Evolutionary conservation across 2,888 invertebrate genomes (phyloP).

Genomic region (Dasypolia templi): DNA sequence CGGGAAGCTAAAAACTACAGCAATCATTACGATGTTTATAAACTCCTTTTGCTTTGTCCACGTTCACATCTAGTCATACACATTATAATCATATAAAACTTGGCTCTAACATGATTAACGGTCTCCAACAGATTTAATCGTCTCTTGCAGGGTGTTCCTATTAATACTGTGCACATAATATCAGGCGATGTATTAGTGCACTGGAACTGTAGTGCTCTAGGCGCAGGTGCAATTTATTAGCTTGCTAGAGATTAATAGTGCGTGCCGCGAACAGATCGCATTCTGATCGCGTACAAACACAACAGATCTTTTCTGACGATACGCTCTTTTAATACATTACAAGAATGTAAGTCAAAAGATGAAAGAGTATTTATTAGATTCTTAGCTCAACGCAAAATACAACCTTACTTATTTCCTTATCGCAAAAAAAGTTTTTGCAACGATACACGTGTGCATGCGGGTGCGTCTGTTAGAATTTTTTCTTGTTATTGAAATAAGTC

Average conservation of each 20-base stretch:
- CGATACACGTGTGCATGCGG: background rate
- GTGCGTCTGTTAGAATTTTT: background rate
- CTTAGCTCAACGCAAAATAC: background rate
- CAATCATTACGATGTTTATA: background rate
- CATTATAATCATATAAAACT: background rate
- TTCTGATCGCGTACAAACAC: conserved; percentile 47
- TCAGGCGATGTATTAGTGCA: conserved; percentile 36
- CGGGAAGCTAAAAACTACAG: background rate
- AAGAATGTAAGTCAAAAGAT: background rate
- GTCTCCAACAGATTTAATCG: background rate
- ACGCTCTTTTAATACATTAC: conserved; percentile 34
- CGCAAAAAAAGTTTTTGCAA: background rate
- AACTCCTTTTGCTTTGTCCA: background rate
- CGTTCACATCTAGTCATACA: background rate
- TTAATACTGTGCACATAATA: conserved; percentile 34
- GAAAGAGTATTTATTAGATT: conserved; percentile 9
- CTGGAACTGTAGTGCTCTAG: conserved; percentile 47
- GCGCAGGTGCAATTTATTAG: conserved; percentile 61
- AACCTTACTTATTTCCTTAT: background rate
- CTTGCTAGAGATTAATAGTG: conserved; percentile 60
- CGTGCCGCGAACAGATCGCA: conserved; percentile 60
- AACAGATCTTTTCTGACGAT: conserved; percentile 46
- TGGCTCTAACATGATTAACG: background rate
- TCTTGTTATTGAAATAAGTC: background rate
- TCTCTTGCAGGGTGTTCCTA: conserved; percentile 17